Base-by-base conservation (phyloP, 2,888 invertebrate genomes). In the Polyommatus icarus region DNA sequence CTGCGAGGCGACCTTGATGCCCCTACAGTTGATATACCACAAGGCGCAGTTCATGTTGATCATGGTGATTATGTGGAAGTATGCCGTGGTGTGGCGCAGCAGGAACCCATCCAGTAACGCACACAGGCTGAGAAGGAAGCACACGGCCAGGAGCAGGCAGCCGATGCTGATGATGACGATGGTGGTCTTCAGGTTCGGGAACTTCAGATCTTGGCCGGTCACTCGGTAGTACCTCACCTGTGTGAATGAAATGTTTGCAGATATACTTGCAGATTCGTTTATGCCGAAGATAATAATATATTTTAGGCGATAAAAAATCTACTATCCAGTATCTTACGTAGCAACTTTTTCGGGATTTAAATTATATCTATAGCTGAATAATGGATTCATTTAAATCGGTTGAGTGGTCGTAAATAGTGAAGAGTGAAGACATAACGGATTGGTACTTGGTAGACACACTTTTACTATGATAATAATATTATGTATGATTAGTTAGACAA, bases 41-140 rank as follows among this genome's bases (percentile, higher is more conserved):
- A 96, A 89, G 0, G 96, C 96, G 80, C 96, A 96, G 84, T 96
- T 96, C 96, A 96, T 96, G 83, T 96, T 96, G 76, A 96, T 95
- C 95, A 96, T 96, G 0, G 95, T 96, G 54, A 96, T 95, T 73
- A 96, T 96, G 82, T 96, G 96, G 83, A 95, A 95, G 84, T 96
- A 96, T 0, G 95, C 95, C 1, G 89, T 85, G 0, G 96, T 96
- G 82, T 96, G 96, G 84, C 95, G 94, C 15, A 96, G 84, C 3
- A 95, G 94, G 85, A 96, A 96, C 0, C 96, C 96, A 73, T 96
- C 96, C 79, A 96, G 84, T 18, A 96, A 86, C 3, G 94, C 94
- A 80, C 95, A 95, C 1, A 96, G 88, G 46, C 95, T 94, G 24
- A 96, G 87, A 40, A 96, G 87, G 84, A 96, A 96, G 73, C 94